phyloP scores from a whole-genome alignment of 2,113 vertebrate species.

The Climacteris rufus region DNA sequence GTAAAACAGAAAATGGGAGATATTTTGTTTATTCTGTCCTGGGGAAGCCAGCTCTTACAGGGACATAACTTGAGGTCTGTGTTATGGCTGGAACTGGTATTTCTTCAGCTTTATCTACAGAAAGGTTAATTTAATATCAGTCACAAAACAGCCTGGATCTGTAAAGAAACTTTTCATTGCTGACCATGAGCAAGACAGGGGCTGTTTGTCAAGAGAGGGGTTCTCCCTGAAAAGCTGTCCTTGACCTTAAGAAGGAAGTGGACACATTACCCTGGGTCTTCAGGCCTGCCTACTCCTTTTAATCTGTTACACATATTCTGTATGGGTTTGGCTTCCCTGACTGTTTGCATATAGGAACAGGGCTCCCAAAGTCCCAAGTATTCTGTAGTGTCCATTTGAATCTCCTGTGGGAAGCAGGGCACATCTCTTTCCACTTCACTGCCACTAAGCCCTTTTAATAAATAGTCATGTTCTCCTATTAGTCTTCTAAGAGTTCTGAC shows the following conservation, averaged over 20 bases:
- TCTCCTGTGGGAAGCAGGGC: not conserved
- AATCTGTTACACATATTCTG: not conserved
- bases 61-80: not conserved
- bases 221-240: not conserved
- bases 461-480: not conserved
- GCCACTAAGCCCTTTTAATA: not conserved
- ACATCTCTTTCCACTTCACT: not conserved
- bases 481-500: not conserved
- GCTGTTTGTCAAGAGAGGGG: not conserved
- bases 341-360: not conserved
- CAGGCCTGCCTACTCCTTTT: not conserved
- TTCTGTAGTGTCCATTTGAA: not conserved
- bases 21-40: not conserved
- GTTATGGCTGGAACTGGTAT: not conserved
- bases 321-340: not conserved
- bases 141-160: not conserved
- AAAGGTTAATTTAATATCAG: not conserved
- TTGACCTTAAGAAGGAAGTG: not conserved
- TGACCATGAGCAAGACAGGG: not conserved
- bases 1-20: not conserved
- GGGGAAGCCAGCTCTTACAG: not conserved
- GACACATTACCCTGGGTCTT: not conserved
- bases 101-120: not conserved
- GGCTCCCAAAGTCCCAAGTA: not conserved
- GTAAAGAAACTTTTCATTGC: not conserved